Percentiles rank a stretch among this genome's conserved stretches.
Conservation (phyloP, 1,140 invertebrate species). For the Planococcus citri region DNA sequence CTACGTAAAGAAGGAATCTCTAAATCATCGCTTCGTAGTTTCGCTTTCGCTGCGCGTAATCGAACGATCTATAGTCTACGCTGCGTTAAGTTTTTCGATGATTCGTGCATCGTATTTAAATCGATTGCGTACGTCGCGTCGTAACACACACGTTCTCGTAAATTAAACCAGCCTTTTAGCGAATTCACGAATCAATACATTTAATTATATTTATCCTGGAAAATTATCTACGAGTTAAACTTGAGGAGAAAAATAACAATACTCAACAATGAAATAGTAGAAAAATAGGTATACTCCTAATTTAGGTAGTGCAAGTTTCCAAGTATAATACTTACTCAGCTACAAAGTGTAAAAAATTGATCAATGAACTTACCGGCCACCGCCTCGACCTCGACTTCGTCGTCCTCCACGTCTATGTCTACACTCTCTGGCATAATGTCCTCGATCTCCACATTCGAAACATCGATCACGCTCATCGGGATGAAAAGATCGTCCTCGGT, state of each 20-base stretch:
- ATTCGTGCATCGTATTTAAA: neutral
- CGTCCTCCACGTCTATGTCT: constrained; percentile 38
- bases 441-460: constrained; percentile 82
- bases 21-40: constrained; percentile 10
- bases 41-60: constrained; percentile 12
- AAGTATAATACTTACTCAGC: too few relatives aligned
- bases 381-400: constrained; percentile 41
- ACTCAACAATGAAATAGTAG: neutral
- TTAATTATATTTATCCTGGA: constrained; percentile 18
- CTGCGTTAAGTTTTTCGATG: neutral
- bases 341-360: neutral
- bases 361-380: constrained; percentile 29
- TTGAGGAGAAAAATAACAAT: constrained; percentile 2
- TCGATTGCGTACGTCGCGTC: constrained; percentile 13
- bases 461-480: constrained; percentile 78
- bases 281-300: neutral
- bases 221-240: constrained; percentile 13
- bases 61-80: neutral
- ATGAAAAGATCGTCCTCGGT: constrained; percentile 51
- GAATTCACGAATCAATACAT: constrained; percentile 16
- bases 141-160: constrained; percentile 17
- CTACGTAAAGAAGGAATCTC: neutral
- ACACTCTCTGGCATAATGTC: constrained; percentile 84
- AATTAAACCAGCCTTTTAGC: constrained; percentile 10
- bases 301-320: neutral